phyloP scores from a whole-genome alignment of 2,888 invertebrate species.

The Zaprionus bogoriensis region DNA sequence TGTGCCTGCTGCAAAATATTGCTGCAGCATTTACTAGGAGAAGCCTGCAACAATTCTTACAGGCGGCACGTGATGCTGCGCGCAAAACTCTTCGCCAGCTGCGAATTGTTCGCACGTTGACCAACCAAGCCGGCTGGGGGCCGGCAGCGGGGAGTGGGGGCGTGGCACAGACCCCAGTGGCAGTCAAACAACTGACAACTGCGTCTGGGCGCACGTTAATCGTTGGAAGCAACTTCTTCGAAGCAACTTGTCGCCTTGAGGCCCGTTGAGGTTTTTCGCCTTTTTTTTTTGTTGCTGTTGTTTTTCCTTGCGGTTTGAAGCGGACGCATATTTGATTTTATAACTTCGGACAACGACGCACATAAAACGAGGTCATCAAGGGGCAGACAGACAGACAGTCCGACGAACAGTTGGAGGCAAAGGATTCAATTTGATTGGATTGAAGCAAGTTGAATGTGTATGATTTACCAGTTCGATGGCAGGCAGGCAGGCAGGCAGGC shows the following conservation, averaged over 20 bases:
- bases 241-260: constrained; percentile 62
- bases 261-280: constrained; percentile 32
- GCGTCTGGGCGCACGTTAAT: constrained; percentile 58
- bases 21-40: constrained; percentile 7
- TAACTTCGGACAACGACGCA: constrained; percentile 69
- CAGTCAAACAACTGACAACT: constrained; percentile 27
- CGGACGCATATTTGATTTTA: constrained; percentile 70
- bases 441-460: constrained; percentile 50
- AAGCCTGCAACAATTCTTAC: constrained; percentile 38
- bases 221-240: constrained; percentile 3
- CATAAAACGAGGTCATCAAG: constrained; percentile 72
- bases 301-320: constrained; percentile 20
- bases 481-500: neutral
- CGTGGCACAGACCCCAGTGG: too few species aligned
- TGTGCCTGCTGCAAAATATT: constrained; percentile 37
- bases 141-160: neutral
- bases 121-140: too few species aligned
- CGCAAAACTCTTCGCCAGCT: constrained; percentile 37
- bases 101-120: constrained; percentile 69
- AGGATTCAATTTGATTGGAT: constrained; percentile 79
- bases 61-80: constrained; percentile 52
- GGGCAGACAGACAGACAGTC: neutral
- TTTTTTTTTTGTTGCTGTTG: too few species aligned
- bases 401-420: constrained; percentile 21
- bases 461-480: neutral